Base-by-base conservation (phyloP, 2,113 vertebrate genomes). In the Elgaria multicarinata region DNA sequence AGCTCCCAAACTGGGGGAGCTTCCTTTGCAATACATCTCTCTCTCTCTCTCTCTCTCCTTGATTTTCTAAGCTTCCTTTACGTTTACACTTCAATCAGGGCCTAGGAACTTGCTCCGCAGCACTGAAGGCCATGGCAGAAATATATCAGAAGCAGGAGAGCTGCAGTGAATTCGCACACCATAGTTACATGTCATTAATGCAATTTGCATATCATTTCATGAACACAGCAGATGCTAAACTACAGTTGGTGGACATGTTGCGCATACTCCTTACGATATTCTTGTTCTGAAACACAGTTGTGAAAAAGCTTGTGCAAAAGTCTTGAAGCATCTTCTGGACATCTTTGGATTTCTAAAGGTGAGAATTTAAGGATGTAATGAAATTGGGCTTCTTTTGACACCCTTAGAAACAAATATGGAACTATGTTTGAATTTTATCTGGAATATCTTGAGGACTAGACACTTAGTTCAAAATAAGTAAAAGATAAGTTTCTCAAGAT, bases 1-100 rank as follows among this genome's bases (percentile, higher is more conserved):
- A 33, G 44, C 6, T n/a, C 69, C 55, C n/a, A 18, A 64, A 76
- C 87, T 77, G 94, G 46, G 86, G 89, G 87, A 69, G 90, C 92
- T 90, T 88, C 90, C 64, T 89, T 46, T 28, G 58, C 71, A 20
- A 31, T 39, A 58, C 16, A 33, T 46, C 31, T 33, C n/a, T 8
- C 62, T 4, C 31, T 33, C 44, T 58, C 36, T 46, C 31, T 33
- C n/a, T 8, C 62, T 4, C 31, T 33, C 44, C 71, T 50, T 67
- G 31, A 26, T 6, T 24, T 74, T 72, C 78, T 82, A 42, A n/a
- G 50, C 69, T 62, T 33, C 36, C 20, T 9, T 81, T 44, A 13
- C 66, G n/a, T 46, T 86, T 88, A 55, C 16, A 42, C 81, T 67
- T 36, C 20, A 78, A 69, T 10, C 16, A n/a, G 12, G n/a, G 16